phyloP scores from a whole-genome alignment of 2,797 vertebrate genomes.

The Rhinatrema bivittatum region DNA sequence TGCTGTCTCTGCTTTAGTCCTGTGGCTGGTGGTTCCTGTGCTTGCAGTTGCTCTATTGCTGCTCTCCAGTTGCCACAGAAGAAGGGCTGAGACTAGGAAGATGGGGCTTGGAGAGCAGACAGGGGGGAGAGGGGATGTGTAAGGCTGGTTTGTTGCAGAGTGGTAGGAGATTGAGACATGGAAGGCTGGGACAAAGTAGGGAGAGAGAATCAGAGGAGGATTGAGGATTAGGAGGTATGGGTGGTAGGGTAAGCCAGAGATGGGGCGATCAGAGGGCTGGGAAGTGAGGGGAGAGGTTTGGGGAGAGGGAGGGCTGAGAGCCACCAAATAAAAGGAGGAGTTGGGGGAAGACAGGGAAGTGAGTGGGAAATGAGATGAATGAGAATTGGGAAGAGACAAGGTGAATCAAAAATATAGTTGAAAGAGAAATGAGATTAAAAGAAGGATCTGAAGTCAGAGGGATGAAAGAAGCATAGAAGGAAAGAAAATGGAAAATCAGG shows the following conservation, averaged over 20 bases:
- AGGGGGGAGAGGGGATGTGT: not conserved
- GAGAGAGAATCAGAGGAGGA: not conserved
- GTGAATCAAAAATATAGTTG: rapidly evolving
- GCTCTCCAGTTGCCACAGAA: too few species aligned
- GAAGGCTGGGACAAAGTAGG: not conserved
- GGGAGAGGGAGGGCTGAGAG: not conserved
- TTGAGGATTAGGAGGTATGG: not conserved
- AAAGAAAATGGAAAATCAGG: too few species aligned
- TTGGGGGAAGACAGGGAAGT: not conserved
- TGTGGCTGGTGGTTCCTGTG: too few species aligned
- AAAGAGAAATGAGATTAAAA: rapidly evolving
- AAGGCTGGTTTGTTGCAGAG: not conserved
- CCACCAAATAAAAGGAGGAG: too few species aligned
- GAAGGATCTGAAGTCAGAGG: not conserved
- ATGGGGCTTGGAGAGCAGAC: not conserved
- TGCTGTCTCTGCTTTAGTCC: too few species aligned
- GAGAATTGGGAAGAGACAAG: not conserved
- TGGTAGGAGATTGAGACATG: not conserved
- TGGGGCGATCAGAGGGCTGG: not conserved
- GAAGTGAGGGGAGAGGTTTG: not conserved
- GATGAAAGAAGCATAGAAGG: not conserved
- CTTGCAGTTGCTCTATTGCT: too few species aligned
- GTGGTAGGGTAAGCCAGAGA: not conserved
- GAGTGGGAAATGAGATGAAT: not conserved
- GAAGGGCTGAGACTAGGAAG: not conserved